These are phyloP conservation scores for Lasioglossum villosulum DNA, from an alignment of 2,888 invertebrate species.

Conservation along the genomic window DNA sequence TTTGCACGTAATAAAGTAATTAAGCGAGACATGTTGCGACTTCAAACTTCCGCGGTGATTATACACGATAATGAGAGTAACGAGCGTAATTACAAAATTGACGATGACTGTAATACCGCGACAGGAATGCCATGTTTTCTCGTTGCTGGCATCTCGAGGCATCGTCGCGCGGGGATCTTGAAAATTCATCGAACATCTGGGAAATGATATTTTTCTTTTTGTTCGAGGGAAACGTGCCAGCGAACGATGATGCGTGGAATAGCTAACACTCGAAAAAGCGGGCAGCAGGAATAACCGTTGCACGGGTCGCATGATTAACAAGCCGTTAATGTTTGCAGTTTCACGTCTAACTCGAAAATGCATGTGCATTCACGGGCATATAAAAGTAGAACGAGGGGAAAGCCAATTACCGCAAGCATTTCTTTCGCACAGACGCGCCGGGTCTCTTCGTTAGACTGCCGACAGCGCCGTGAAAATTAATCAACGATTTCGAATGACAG, in stretches of 20 bases:
- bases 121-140: neutral
- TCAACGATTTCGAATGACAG: slow-evolving; percentile 24
- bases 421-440: slow-evolving; percentile 37
- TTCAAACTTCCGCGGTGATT: slow-evolving; percentile 33
- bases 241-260: neutral
- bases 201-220: neutral
- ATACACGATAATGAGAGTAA: slow-evolving; percentile 12
- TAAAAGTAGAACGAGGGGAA: slow-evolving; percentile 61
- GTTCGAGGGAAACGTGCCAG: neutral
- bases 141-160: neutral
- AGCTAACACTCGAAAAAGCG: neutral
- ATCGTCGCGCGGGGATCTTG: neutral
- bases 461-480: slow-evolving; percentile 25
- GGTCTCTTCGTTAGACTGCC: slow-evolving; percentile 22
- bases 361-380: slow-evolving; percentile 18
- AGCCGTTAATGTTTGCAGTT: slow-evolving; percentile 33
- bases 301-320: slow-evolving; percentile 36
- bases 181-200: neutral
- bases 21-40: neutral
- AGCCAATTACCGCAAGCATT: slow-evolving; percentile 55
- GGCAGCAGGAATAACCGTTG: slow-evolving; percentile 13
- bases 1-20: neutral
- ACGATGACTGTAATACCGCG: slow-evolving; percentile 9
- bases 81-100: slow-evolving; percentile 3
- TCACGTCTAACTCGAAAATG: slow-evolving; percentile 50